Conservation (phyloP, 92 coral and sea anemone species). For the Muricea muricata region DNA sequence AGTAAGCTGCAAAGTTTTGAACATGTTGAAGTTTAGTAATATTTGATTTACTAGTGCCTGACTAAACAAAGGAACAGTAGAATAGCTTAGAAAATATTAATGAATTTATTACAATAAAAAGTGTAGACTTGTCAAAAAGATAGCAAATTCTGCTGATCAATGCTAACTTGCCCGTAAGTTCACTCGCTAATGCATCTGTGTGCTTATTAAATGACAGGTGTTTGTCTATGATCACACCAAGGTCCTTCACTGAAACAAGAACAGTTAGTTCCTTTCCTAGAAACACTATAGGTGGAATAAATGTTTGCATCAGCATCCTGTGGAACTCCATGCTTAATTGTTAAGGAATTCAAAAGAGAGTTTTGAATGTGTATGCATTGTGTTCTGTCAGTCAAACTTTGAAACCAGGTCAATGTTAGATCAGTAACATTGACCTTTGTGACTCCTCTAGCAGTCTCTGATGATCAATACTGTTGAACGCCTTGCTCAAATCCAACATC, state of each 20-base stretch:
- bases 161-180: constrained; percentile 40
- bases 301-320: constrained; percentile 2
- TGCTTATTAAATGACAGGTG: not conserved
- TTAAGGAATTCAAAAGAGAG: constrained; percentile 32
- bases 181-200: constrained; percentile 36
- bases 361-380: constrained; percentile 28
- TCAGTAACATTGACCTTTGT: not conserved
- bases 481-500: constrained; percentile 51
- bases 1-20: constrained; percentile 69
- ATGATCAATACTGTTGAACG: constrained; percentile 58
- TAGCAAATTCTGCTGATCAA: constrained; percentile 60
- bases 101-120: constrained; percentile 30
- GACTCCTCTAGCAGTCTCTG: constrained; percentile 11
- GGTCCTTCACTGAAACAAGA: constrained; percentile 29
- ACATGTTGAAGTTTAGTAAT: constrained; percentile 54
- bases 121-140: constrained; percentile 55
- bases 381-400: constrained; percentile 27
- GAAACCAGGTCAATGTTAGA: constrained; percentile 31
- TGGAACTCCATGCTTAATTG: constrained; percentile 54
- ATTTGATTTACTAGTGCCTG: constrained; percentile 55
- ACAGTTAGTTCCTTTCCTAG: constrained; percentile 27
- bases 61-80: constrained; percentile 65
- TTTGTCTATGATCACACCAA: constrained; percentile 21
- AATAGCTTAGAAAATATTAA: constrained; percentile 58
- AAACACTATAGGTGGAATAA: not conserved